Base-by-base conservation (phyloP, 2,797 vertebrate genomes). In the Poeciliopsis turneri region DNA sequence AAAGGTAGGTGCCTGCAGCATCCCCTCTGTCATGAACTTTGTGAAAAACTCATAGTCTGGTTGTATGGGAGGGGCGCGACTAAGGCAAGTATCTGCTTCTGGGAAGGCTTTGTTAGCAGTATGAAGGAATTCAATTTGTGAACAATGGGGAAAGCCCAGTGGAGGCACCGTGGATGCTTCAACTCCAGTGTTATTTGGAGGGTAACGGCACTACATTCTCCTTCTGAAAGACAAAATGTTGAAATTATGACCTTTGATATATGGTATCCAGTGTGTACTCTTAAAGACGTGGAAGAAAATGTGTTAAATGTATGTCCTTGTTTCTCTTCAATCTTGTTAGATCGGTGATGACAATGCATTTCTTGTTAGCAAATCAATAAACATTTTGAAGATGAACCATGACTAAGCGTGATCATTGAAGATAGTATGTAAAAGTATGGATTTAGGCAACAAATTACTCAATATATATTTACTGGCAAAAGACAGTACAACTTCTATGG, bases 111-210 rank as follows among this genome's bases (percentile, higher is more conserved):
- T 43, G 43, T 43, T 43, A 43, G 43, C 43, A 2, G 10, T 11
- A 43, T 43, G 43, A 2, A 76, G 43, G 28, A 64, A 64, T 16
- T 64, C 16, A 76, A 76, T 76, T 25, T 64, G 43, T 43, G 43
- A 10, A 11, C 10, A 16, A 18, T 64, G 28, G 16, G 74, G 57
- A 76, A 76, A 76, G 8, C 57, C 74, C n/a, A 75, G 74, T 64
- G 74, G 57, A 64, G 43, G 57, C 5, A 66, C 74, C 10, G 43
- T 36, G 28, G 57, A 76, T 20, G 74, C 28, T 76, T 43, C 43
- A 46, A 11, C 43, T 43, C 41, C 41, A 43, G 9, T 43, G 10
- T 43, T 9, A 43, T 43, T 43, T 43, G 0, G 43, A 43, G 10
- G 43, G 10, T 43, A 43, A 43, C 2, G 2, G 10, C 43, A 43